Evolutionary conservation across 1,140 invertebrate genomes (phyloP), one percentile per base, ranked within the genome.

Genomic region (Conus betulinus): DNA sequence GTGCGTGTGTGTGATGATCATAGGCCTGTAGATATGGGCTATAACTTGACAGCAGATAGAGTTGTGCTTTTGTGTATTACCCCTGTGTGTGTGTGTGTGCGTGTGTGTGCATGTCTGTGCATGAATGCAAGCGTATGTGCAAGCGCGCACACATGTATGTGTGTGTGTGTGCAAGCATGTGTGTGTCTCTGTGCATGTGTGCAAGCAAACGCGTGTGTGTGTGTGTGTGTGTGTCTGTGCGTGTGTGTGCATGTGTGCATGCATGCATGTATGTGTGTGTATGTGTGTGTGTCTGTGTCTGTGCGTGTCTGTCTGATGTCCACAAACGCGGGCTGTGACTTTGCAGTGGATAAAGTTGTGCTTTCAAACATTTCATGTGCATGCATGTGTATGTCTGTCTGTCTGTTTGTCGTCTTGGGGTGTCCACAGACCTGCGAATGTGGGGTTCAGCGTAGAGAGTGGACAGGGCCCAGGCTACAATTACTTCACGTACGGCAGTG

Each of bases 361-460:
- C 89, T 88, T 88, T 85, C 53, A 94, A 94, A 86, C 94, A 92
- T 88, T 88, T 89, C 93, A 93, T 4, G 60, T 63, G 60, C 60
- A 20, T 63, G 60, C 17, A 4, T 63, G 60, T 63, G 60, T 63
- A 20, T 63, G 23, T 25, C 27, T 78, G 27, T 78, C 23, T n/a
- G 74, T 78, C 27, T 78, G 74, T 76, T n/a, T 81, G 78, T 51
- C 13, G 6, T 17, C 25, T 81, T 11, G 0, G 60, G 60, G 39
- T 39, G 39, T 39, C 60, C 10, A 7, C 53, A 85, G 84, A 39
- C 53, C 57, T 10, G 27, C 84, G 17, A n/a, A 71, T 57, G 96
- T 98, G 91, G 97, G 97, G 53, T 98, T 97, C 92, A 96, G 97
- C 93, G 93, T 97, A 96, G 91, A 96, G 76, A 92, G 82, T 13